Percentiles rank a stretch among this genome's conserved stretches.
Conservation (phyloP, 2,797 vertebrate species). For the Cossypha dichroa region DNA sequence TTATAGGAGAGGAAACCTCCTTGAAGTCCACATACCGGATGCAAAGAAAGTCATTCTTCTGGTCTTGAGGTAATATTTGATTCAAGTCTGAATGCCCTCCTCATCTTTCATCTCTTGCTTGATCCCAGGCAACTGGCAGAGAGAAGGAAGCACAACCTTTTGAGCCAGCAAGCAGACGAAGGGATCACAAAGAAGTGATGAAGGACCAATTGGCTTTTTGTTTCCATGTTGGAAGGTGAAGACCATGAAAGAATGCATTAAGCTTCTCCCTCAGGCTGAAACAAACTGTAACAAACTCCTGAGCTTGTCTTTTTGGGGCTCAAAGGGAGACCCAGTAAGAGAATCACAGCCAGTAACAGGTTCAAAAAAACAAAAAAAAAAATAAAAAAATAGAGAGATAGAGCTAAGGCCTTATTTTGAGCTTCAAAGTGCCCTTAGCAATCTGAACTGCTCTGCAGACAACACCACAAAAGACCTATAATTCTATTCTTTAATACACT, state of each 20-base stretch:
- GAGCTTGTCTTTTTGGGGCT: background rate
- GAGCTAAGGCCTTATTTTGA: background rate
- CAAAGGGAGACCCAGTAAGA: background rate
- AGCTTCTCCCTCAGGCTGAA: background rate
- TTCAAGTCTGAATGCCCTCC: slow-evolving; percentile 61
- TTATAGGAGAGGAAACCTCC: slow-evolving; percentile 58
- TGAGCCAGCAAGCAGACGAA: slow-evolving; percentile 52
- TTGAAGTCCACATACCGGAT: slow-evolving; percentile 58
- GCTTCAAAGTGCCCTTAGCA: background rate
- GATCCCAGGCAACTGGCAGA: slow-evolving; percentile 66
- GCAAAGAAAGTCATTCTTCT: slow-evolving; percentile 52
- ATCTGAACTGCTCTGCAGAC: background rate
- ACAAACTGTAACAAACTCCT: background rate
- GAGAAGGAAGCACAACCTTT: slow-evolving; percentile 67
- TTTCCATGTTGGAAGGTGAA: slow-evolving; percentile 26
- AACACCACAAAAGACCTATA: background rate
- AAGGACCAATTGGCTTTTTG: slow-evolving; percentile 4
- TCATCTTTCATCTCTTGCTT: slow-evolving; percentile 53
- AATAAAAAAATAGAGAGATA: background rate
- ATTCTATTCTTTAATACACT: background rate
- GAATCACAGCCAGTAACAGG: background rate
- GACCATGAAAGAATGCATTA: slow-evolving; percentile 16
- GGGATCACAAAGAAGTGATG: slow-evolving; percentile 47
- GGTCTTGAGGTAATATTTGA: slow-evolving; percentile 55
- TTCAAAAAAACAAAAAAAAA: background rate